A percentile compares a stretch with the other conserved stretches of the same genome.
Conservation (phyloP, 2,113 vertebrate genomes). For the Malurus elegans region DNA sequence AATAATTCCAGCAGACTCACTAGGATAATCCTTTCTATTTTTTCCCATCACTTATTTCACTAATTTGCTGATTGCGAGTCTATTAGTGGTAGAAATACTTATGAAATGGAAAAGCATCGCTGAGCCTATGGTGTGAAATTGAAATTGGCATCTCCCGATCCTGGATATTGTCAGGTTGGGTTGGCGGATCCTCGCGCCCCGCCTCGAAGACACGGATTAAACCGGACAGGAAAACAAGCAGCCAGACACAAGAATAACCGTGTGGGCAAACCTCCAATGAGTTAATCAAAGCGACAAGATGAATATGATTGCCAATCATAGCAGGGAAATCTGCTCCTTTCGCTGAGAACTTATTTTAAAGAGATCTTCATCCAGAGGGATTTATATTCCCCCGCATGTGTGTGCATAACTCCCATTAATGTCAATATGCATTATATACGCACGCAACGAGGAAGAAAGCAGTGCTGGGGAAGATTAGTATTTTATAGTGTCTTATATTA, state of each 20-base stretch:
- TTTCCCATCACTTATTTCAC: slow-evolving; percentile 40
- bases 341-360: not conserved
- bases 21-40: slow-evolving; percentile 46
- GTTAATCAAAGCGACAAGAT: slow-evolving; percentile 21
- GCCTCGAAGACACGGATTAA: slow-evolving; percentile 13
- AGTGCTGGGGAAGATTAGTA: slow-evolving; percentile 20
- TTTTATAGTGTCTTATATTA: slow-evolving; percentile 33
- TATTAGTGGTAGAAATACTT: slow-evolving; percentile 45
- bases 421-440: slow-evolving; percentile 39
- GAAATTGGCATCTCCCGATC: slow-evolving; percentile 13
- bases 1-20: slow-evolving; percentile 52
- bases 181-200: not conserved
- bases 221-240: not conserved
- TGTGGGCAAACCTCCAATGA: slow-evolving; percentile 2
- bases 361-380: slow-evolving; percentile 36
- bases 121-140: slow-evolving; percentile 26
- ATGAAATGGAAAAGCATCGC: slow-evolving; percentile 25
- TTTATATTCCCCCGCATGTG: not conserved
- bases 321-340: slow-evolving; percentile 26
- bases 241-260: slow-evolving; percentile 10
- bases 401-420: slow-evolving; percentile 6
- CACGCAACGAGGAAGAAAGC: not conserved
- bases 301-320: slow-evolving; percentile 57
- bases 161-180: slow-evolving; percentile 8
- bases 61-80: slow-evolving; percentile 63